A percentile compares a stretch with the other conserved stretches of the same genome.
phyloP scores from a whole-genome alignment of 2,113 vertebrate species.

The Galbula dea region DNA sequence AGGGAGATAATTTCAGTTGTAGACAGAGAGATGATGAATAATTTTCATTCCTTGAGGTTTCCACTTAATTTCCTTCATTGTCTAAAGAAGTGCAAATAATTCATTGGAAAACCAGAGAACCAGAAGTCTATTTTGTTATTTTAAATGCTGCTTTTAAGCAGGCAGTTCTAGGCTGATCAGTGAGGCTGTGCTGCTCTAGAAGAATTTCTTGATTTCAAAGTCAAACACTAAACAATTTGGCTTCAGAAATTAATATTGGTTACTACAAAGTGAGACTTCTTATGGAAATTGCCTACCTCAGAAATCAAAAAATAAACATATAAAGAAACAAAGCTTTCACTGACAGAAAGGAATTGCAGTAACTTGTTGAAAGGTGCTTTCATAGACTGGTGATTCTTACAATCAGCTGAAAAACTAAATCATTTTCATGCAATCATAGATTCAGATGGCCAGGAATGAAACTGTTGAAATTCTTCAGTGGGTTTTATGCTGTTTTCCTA shows the following conservation, averaged over 20 bases:
- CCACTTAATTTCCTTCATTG: not conserved
- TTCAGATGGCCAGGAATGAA: not conserved
- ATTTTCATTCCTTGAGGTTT: not conserved
- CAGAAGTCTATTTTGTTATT: not conserved
- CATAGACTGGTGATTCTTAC: not conserved
- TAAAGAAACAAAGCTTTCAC: not conserved
- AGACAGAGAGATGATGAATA: not conserved
- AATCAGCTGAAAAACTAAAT: not conserved
- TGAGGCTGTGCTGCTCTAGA: not conserved
- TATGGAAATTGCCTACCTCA: not conserved
- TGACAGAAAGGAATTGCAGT: not conserved
- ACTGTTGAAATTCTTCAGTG: not conserved
- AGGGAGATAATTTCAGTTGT: not conserved
- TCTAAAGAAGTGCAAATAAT: not conserved
- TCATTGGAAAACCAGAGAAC: not conserved
- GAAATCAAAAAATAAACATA: not conserved
- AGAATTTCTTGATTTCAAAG: not conserved
- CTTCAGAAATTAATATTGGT: not conserved
- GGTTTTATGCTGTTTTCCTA: not conserved
- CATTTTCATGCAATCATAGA: not conserved
- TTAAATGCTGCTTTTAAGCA: not conserved
- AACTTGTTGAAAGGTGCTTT: not conserved
- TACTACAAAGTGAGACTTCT: not conserved
- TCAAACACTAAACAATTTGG: not conserved
- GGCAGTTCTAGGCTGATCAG: not conserved